Evolutionary conservation across 2,113 vertebrate genomes (phyloP), one percentile per base, ranked within the genome.

Genomic region (Crotalus horridus): DNA sequence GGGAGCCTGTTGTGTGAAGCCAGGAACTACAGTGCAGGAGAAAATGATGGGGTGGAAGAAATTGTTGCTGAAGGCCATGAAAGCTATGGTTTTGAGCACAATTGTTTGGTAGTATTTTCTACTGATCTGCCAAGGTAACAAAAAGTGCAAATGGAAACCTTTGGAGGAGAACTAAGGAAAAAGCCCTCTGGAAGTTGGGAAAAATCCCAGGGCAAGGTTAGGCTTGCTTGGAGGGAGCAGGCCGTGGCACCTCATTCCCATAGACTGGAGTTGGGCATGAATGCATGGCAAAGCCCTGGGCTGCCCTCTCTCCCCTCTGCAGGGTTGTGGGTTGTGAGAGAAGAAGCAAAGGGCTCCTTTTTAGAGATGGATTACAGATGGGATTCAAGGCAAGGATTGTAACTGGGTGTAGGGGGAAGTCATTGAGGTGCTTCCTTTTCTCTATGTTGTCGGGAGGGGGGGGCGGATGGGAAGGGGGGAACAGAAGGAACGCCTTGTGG

Each of bases 181-280:
- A 39, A 21, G 15, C n/a, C 69, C 5, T 20, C 69, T 81, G 33
- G 69, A 81, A 43, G 33, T 9, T 81, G 33, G 33, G 7, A 81
- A 33, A 39, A 81, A 51, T 87, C 26, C 26, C 6, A 26, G 13
- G 9, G 87, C 29, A n/a, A 88, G 9, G 43, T 88, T 54, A 88
- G 29, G 15, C 21, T 54, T 54, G 26, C 29, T 55, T 53, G 87
- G 53, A 54, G 51, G 51, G 29, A 54, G 29, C 53, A 81, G 74
- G 74, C 33, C 1, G 1, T 3, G 20, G 33, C 20, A 21, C 5
- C 0, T 1, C 55, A 20, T 20, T 3, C 17, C 1, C 55, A 0
- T 43, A 43, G 33, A 10, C 20, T 3, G 17, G 0, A 39, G 6
- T 81, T 21, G 7, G n/a, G 26, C 0, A 4, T 74, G 64, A 74